Percentiles rank a stretch among this genome's conserved stretches.
These are phyloP conservation scores for Drosophila bocqueti DNA, from an alignment of 1,140 invertebrate genomes.

Conservation along the genomic window DNA sequence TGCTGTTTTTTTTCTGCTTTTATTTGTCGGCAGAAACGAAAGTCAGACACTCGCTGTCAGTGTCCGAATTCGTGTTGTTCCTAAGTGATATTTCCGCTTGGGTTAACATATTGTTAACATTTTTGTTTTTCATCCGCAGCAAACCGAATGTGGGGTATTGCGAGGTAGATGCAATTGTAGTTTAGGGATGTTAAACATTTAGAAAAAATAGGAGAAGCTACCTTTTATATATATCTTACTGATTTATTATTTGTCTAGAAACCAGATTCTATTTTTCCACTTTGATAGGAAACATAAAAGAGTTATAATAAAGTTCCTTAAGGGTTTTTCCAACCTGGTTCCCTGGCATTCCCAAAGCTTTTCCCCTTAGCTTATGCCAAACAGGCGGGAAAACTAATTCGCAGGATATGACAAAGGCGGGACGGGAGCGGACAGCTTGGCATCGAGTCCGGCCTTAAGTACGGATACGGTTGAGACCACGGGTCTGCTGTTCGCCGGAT, in stretches of 20 bases:
- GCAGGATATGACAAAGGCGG: slow-evolving; percentile 14
- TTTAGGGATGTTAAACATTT: background rate
- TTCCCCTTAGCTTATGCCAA: background rate
- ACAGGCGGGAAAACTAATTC: slow-evolving; percentile 5
- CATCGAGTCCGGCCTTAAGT: slow-evolving; percentile 7
- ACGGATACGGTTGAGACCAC: slow-evolving; percentile 9
- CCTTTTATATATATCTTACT: background rate
- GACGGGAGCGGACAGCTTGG: slow-evolving; percentile 29
- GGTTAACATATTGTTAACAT: slow-evolving; percentile 66
- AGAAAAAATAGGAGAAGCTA: fast-evolving
- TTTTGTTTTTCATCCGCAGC: slow-evolving; percentile 43
- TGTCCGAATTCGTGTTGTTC: slow-evolving; percentile 35
- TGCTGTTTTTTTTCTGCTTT: background rate
- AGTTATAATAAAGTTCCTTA: background rate
- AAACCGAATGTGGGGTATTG: background rate
- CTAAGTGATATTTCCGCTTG: slow-evolving; percentile 71
- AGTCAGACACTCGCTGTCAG: slow-evolving; percentile 32
- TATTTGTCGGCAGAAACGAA: slow-evolving; percentile 22
- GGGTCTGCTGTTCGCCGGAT: slow-evolving; percentile 30
- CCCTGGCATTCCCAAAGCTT: background rate
- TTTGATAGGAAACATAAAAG: fast-evolving
- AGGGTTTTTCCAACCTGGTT: background rate
- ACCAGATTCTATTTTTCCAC: background rate
- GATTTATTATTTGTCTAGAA: background rate
- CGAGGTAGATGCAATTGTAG: background rate